Base-by-base conservation (phyloP, 1,140 invertebrate species). In the Cydia strobilella region DNA sequence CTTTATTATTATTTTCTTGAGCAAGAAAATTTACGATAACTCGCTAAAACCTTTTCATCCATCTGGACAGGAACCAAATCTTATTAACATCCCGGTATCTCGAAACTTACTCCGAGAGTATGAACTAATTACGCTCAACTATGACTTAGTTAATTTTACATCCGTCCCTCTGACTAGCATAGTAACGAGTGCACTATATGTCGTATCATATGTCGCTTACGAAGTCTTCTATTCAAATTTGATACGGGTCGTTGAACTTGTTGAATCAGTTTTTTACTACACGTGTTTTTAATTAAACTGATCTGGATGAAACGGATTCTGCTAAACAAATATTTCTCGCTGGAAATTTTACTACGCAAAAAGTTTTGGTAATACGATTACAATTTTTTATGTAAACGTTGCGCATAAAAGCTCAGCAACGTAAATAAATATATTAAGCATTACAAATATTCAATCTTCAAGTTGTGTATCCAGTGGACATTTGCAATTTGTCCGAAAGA, bases 141-240 rank as follows among this genome's bases (percentile, higher is more conserved):
- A 23, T 23, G 54, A 59, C 54, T 9, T 23, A 20, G 54, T 23
- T 59, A 59, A 59, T 23, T 59, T 23, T 10, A 23, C 54, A 0
- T 59, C 20, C 20, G 54, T 59, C 18, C 7, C 54, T 59, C 54
- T 20, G 54, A 2, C 54, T 59, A 59, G 54, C 65, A 69, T 69
- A 69, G 65, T 42, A 42, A 69, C 65, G 65, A 69, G 65, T 69
- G 65, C 65, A 69, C 48, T n/a, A 13, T 15, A 48, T 48, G 48
- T 51, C 48, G 65, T 69, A 69, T 69, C 65, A 35, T 69, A 69
- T 69, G 65, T 35, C 65, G 31, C 65, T 69, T 31, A 42, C 31
- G 15, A 18, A 18, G 27, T 69, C 65, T 63, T 27, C 62, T 69
- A 69, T 69, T 69, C 65, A 69, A 69, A 69, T 69, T 69, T 69